Percentiles rank a stretch among this genome's conserved stretches.
Evolutionary conservation across 2,113 vertebrate species (phyloP).

Genomic region (Sinocyclocheilus grahami): DNA sequence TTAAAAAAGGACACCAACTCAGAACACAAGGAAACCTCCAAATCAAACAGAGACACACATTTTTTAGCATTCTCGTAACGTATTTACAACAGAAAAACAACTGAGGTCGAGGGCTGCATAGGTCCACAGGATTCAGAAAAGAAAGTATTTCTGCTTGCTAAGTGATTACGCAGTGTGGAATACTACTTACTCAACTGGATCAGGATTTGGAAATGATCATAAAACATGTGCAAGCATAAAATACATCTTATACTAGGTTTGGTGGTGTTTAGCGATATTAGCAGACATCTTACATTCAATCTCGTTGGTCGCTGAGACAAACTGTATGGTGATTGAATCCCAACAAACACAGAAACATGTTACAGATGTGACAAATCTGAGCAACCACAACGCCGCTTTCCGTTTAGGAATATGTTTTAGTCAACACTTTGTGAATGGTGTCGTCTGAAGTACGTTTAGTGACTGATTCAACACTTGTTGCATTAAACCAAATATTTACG

Average conservation of each 20-base stretch:
- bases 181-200: constrained; percentile 52
- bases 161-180: constrained; percentile 58
- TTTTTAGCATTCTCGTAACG: constrained; percentile 70
- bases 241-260: constrained; percentile 49
- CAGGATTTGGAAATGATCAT: constrained; percentile 45
- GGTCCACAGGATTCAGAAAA: constrained; percentile 78
- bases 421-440: background rate
- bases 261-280: constrained; percentile 46
- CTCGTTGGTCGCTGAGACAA: constrained; percentile 46
- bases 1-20: constrained; percentile 67
- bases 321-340: constrained; percentile 34
- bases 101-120: constrained; percentile 79
- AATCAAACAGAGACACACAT: constrained; percentile 64
- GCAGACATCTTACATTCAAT: constrained; percentile 57
- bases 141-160: constrained; percentile 62
- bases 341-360: constrained; percentile 43
- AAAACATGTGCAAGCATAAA: constrained; percentile 50
- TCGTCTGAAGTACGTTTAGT: background rate
- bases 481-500: background rate
- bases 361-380: constrained; percentile 11
- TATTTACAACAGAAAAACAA: constrained; percentile 77
- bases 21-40: constrained; percentile 66
- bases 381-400: constrained; percentile 8
- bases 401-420: constrained; percentile 12
- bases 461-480: background rate